phyloP scores from a whole-genome alignment of 2,113 vertebrate species.

The Pseudopodoces humilis region DNA sequence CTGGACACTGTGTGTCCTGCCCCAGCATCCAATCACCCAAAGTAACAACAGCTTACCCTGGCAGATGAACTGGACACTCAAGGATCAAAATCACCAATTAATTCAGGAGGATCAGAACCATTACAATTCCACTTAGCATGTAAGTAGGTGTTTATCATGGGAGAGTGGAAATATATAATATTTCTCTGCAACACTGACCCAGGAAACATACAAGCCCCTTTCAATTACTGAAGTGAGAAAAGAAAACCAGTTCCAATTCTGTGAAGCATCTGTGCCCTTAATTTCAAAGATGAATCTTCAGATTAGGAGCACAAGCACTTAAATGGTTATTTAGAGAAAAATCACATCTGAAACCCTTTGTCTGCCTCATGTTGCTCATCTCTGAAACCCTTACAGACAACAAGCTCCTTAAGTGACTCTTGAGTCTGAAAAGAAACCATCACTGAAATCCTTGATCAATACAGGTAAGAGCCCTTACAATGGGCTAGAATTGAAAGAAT shows the following conservation, averaged over 20 bases:
- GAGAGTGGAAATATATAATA: neutral
- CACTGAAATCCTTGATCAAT: neutral
- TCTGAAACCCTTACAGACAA: neutral
- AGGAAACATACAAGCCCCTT: neutral
- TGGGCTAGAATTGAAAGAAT: neutral
- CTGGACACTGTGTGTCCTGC: neutral
- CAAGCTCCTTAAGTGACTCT: neutral
- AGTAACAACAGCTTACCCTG: neutral
- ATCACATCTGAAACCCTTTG: neutral
- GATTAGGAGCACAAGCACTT: conserved; percentile 7
- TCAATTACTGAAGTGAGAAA: neutral
- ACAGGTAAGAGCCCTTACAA: neutral
- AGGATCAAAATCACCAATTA: conserved; percentile 18
- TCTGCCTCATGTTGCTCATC: neutral
- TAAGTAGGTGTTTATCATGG: neutral
- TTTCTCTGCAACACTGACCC: neutral
- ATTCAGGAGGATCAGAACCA: conserved; percentile 17
- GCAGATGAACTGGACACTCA: neutral
- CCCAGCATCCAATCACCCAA: neutral
- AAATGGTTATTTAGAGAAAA: neutral
- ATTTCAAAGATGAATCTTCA: conserved; percentile 22
- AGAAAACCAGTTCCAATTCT: neutral
- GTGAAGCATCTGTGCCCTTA: neutral
- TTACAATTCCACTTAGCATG: neutral
- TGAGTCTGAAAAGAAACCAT: conserved; percentile 20